Evolutionary conservation across 2,113 vertebrate species (phyloP).

Genomic region (Phalacrocorax aristotelis): DNA sequence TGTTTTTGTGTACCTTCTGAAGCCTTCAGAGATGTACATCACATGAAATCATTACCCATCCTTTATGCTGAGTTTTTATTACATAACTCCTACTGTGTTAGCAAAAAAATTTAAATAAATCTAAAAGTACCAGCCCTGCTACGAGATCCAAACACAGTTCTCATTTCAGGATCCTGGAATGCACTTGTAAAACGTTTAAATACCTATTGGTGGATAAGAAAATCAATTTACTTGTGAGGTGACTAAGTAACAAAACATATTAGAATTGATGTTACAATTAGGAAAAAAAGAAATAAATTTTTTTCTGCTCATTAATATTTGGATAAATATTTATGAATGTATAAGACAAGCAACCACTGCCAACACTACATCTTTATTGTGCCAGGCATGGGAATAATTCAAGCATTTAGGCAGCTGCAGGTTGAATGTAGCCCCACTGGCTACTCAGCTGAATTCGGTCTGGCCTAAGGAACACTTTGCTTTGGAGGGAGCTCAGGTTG

Average conservation of each 20-base stretch:
- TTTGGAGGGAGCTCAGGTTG: neutral
- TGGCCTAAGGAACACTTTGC: neutral
- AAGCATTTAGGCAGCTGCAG: slow-evolving; percentile 22
- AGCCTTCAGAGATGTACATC: neutral
- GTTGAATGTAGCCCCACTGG: neutral
- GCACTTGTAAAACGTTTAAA: slow-evolving; percentile 29
- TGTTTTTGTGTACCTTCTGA: neutral
- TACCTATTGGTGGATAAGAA: slow-evolving; percentile 11
- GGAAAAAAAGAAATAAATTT: slow-evolving; percentile 61
- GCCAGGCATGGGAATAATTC: slow-evolving; percentile 12
- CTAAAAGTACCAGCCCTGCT: neutral
- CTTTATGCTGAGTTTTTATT: neutral
- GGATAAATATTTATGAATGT: slow-evolving; percentile 21
- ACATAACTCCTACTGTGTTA: neutral
- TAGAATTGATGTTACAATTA: slow-evolving; percentile 69
- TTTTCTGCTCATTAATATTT: slow-evolving; percentile 41
- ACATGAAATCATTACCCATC: neutral
- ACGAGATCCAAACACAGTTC: neutral
- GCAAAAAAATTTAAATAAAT: neutral
- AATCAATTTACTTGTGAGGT: slow-evolving; percentile 10
- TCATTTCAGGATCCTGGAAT: slow-evolving; percentile 30
- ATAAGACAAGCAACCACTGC: slow-evolving; percentile 24
- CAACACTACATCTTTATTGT: slow-evolving; percentile 55
- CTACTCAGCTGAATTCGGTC: neutral
- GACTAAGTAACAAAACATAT: slow-evolving; percentile 39